Evolutionary conservation across 2,888 invertebrate species (phyloP).

Genomic region (Steromphala cineraria): DNA sequence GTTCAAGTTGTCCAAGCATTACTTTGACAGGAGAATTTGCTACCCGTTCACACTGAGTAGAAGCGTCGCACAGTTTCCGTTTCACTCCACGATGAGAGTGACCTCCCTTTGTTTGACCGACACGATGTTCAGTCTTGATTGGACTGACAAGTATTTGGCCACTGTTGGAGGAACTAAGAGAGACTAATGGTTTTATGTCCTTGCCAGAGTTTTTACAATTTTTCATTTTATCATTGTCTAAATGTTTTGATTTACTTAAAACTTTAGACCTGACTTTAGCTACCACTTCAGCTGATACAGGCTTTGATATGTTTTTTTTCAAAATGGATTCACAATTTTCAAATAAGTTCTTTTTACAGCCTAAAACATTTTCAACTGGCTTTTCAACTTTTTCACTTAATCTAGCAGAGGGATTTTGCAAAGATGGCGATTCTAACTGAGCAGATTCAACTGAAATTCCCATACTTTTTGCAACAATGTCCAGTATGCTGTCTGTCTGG

Average conservation of each 20-base stretch:
- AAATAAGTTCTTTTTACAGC: not conserved
- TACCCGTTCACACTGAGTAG: not conserved
- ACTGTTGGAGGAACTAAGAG: not conserved
- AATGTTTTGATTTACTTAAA: no score
- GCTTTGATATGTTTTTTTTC: no score
- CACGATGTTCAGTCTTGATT: not conserved
- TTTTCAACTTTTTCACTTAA: no score
- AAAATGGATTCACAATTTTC: not conserved
- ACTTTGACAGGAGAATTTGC: not conserved
- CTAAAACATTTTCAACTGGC: not conserved
- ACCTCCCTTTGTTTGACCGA: not conserved
- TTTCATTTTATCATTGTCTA: no score
- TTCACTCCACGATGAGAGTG: not conserved
- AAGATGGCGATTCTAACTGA: no score
- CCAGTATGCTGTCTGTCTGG: not conserved
- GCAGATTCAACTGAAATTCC: not conserved
- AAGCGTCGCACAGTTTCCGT: not conserved
- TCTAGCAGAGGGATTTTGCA: no score
- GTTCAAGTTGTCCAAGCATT: not conserved
- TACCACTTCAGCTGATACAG: no score
- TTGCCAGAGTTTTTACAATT: no score
- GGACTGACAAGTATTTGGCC: constrained; percentile 6
- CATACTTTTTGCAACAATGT: not conserved
- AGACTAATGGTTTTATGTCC: not conserved
- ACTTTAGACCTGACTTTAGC: no score